phyloP scores from a whole-genome alignment of 2,797 vertebrate species.

The Ctenopoma kingsleyae region DNA sequence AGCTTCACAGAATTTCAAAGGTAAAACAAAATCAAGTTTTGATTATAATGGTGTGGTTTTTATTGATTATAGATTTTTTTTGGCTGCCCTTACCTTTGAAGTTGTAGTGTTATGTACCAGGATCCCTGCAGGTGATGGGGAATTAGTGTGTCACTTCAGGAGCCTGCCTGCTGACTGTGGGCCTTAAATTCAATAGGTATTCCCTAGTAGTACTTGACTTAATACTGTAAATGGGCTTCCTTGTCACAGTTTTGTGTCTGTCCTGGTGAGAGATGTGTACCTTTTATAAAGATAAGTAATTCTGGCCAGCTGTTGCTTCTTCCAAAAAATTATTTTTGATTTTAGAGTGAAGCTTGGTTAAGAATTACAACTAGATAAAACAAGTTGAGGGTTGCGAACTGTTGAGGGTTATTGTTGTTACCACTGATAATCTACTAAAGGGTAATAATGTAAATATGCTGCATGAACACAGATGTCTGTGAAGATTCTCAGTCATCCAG shows the following conservation, averaged over 20 bases:
- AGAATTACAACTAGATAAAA: neutral
- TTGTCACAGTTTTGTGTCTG: neutral
- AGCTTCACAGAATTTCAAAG: conserved; percentile 8
- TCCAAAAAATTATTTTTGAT: neutral
- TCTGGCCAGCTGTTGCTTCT: neutral
- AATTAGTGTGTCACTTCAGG: conserved; percentile 12
- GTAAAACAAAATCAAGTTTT: conserved; percentile 15
- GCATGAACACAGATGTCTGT: neutral
- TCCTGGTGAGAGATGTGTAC: neutral
- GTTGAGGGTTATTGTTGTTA: neutral
- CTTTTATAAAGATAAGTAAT: no score
- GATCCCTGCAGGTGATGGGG: neutral
- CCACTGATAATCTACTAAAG: neutral
- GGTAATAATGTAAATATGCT: neutral
- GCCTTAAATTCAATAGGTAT: neutral
- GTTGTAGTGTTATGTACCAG: conserved; percentile 10
- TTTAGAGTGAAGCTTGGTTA: neutral
- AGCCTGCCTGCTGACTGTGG: neutral
- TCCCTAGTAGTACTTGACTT: no score
- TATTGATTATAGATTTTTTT: conserved; percentile 43
- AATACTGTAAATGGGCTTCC: no score
- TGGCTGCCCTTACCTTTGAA: neutral
- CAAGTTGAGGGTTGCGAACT: neutral
- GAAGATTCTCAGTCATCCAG: no score
- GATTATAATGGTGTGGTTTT: conserved; percentile 8